Evolutionary conservation across 1,140 invertebrate species (phyloP).

Genomic region (Drosophila jambulina): DNA sequence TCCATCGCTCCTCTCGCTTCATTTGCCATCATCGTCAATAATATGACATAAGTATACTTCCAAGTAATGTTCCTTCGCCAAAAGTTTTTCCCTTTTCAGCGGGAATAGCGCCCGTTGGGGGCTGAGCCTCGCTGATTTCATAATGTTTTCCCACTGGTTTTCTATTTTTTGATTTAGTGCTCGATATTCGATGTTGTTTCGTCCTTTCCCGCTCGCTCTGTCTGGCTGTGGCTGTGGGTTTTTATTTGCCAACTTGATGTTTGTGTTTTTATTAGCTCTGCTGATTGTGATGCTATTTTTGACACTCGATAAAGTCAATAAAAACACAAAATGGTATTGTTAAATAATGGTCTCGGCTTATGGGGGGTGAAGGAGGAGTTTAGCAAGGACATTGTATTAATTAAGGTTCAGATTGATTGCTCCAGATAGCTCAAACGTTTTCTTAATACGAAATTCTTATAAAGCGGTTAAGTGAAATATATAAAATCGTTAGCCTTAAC

Average conservation of each 20-base stretch:
- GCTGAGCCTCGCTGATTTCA: constrained; percentile 53
- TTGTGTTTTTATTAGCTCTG: constrained; percentile 46
- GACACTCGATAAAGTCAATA: constrained; percentile 75
- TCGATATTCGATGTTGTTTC: constrained; percentile 39
- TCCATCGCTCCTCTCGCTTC: constrained; percentile 36
- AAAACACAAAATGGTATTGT: constrained; percentile 33
- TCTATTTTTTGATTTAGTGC: constrained; percentile 64
- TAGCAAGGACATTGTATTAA: background rate
- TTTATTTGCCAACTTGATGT: constrained; percentile 17
- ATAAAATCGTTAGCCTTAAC: background rate
- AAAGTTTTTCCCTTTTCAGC: constrained; percentile 30
- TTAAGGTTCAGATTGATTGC: constrained; percentile 1
- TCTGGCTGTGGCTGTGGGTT: constrained; percentile 8
- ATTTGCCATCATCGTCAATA: constrained; percentile 73
- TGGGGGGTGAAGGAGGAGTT: background rate
- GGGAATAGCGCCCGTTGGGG: background rate
- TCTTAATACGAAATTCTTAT: constrained; percentile 3
- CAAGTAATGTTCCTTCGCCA: constrained; percentile 21
- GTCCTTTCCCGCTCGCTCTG: constrained; percentile 16
- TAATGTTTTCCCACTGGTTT: constrained; percentile 55
- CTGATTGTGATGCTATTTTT: constrained; percentile 70
- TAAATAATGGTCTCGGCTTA: constrained; percentile 10
- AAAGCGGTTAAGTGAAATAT: background rate
- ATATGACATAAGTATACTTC: constrained; percentile 65
- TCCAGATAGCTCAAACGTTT: background rate